Evolutionary conservation across 2,888 invertebrate genomes (phyloP).

Genomic region (Pemphredon lugubris): DNA sequence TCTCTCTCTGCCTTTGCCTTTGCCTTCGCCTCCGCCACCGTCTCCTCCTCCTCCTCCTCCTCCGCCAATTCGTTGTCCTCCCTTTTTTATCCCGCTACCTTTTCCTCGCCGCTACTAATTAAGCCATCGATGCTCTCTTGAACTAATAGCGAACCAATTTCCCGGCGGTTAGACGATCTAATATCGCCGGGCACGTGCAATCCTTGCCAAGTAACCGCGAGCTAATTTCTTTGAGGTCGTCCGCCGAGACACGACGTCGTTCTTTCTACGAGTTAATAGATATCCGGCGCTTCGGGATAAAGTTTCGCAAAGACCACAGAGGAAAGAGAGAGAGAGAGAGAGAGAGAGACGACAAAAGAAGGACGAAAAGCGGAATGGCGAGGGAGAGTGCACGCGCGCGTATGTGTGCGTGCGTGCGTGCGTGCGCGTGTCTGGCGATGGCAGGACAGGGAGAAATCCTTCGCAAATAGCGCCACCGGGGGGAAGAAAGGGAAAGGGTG

Average conservation of each 20-base stretch:
- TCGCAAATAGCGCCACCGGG: not conserved
- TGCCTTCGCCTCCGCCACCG: not conserved
- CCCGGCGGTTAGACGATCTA: constrained; percentile 28
- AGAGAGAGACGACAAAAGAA: not conserved
- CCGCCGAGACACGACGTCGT: not conserved
- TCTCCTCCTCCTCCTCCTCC: too few species aligned
- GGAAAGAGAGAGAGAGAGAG: not conserved
- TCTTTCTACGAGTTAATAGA: constrained; percentile 36
- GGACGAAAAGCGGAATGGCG: too few species aligned
- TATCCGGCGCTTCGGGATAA: constrained; percentile 17
- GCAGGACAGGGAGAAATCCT: not conserved
- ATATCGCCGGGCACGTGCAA: constrained; percentile 23
- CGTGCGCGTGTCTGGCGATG: not conserved
- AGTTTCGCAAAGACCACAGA: not conserved
- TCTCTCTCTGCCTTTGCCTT: constrained; percentile 10
- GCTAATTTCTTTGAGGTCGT: constrained; percentile 8
- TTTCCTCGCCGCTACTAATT: constrained; percentile 34
- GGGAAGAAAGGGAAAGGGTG: not conserved
- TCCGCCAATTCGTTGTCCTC: too few species aligned
- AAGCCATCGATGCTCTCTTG: constrained; percentile 38
- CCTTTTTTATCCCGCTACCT: constrained; percentile 12
- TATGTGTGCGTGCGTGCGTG: too few species aligned
- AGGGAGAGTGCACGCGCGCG: too few species aligned
- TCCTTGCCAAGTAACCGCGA: not conserved
- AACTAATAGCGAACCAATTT: constrained; percentile 37